Percentiles rank a stretch among this genome's conserved stretches.
Evolutionary conservation across 2,113 vertebrate species (phyloP).

Genomic region (Gambusia affinis): DNA sequence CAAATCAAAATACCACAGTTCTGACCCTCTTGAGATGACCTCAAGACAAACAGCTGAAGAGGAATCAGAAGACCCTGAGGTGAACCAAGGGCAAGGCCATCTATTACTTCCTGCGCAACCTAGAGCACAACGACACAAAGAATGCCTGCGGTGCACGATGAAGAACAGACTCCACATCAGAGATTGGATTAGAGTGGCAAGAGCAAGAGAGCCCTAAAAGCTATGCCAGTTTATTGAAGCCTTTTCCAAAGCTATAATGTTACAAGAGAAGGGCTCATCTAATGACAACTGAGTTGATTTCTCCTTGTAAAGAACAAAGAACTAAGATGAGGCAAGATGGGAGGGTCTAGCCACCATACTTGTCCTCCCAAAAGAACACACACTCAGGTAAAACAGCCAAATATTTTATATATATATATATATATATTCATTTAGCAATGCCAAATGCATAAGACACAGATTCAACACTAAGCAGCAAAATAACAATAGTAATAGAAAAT

Average conservation of each 20-base stretch:
- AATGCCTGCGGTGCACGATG: constrained; percentile 70
- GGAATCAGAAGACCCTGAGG: constrained; percentile 53
- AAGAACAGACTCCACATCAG: constrained; percentile 75
- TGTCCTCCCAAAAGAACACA: too few relatives aligned
- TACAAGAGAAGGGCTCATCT: constrained; percentile 68
- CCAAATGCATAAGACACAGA: too few relatives aligned
- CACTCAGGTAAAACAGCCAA: too few relatives aligned
- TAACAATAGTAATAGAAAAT: too few relatives aligned
- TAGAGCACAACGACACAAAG: constrained; percentile 54
- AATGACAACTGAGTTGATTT: constrained; percentile 70
- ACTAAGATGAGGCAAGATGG: constrained; percentile 52
- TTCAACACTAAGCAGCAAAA: too few relatives aligned
- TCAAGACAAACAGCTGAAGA: constrained; percentile 68
- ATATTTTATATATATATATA: too few relatives aligned
- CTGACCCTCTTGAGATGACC: constrained; percentile 55
- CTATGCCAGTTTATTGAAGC: constrained; percentile 77
- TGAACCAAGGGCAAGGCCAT: constrained; percentile 62
- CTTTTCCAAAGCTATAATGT: constrained; percentile 82
- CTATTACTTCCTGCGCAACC: constrained; percentile 68
- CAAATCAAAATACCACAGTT: constrained; percentile 67
- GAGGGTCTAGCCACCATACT: too few relatives aligned
- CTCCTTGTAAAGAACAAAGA: constrained; percentile 65
- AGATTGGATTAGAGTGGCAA: constrained; percentile 80
- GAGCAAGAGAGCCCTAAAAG: constrained; percentile 75
- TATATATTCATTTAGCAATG: too few relatives aligned